These are phyloP conservation scores for Hirundo rustica DNA, from an alignment of 2,797 vertebrate species.

Conservation along the genomic window DNA sequence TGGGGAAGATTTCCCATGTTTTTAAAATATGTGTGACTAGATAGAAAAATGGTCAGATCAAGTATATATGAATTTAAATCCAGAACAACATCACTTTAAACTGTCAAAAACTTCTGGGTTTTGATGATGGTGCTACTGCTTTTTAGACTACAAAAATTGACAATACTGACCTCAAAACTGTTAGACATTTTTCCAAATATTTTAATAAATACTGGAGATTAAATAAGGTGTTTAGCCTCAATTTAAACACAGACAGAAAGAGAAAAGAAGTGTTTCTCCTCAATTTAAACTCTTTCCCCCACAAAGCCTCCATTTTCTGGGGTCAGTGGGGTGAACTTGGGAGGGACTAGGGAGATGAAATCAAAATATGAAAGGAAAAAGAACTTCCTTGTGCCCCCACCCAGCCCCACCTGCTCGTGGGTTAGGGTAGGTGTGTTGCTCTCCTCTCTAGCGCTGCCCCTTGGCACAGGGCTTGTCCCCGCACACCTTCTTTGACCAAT, in stretches of 20 bases:
- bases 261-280: no score
- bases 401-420: background rate
- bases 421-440: background rate
- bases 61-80: background rate
- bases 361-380: background rate
- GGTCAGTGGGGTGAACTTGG: background rate
- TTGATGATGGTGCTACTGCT: background rate
- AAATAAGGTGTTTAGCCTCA: no score
- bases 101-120: background rate
- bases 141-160: background rate
- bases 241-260: no score
- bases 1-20: background rate
- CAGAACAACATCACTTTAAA: background rate
- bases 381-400: no score
- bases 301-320: background rate
- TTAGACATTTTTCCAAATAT: background rate
- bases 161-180: background rate
- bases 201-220: no score
- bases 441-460: background rate
- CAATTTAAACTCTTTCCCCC: no score
- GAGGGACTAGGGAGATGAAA: background rate
- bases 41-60: background rate
- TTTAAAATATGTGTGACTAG: background rate
- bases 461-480: background rate
- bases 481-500: background rate